phyloP scores from a whole-genome alignment of 2,888 invertebrate genomes.

The Metallyticus violacea region DNA sequence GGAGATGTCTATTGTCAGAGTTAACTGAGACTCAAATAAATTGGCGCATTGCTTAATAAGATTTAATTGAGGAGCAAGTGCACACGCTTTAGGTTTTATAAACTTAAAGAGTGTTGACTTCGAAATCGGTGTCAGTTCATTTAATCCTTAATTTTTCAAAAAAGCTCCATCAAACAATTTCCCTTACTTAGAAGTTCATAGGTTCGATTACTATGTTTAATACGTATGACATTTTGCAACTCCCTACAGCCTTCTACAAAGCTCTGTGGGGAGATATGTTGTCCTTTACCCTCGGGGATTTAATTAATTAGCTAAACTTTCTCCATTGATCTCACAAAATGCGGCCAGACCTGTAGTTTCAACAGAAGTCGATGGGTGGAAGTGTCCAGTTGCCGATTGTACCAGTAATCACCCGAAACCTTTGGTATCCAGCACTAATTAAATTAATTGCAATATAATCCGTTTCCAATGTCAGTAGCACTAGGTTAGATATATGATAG shows the following conservation, averaged over 20 bases:
- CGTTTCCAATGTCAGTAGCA: not conserved
- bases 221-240: too few relatives aligned
- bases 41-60: too few relatives aligned
- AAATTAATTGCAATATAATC: not conserved
- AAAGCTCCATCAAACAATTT: too few relatives aligned
- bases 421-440: not conserved
- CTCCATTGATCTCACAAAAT: not conserved
- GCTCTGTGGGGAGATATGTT: not conserved
- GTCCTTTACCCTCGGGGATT: not conserved
- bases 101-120: too few relatives aligned
- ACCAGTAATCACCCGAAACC: not conserved
- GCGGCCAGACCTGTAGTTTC: not conserved
- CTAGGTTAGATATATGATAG: not conserved
- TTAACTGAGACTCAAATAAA: too few relatives aligned
- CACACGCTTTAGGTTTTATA: too few relatives aligned
- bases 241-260: not conserved
- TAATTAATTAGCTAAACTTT: not conserved
- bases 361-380: not conserved
- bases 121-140: too few relatives aligned
- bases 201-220: too few relatives aligned
- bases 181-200: too few relatives aligned
- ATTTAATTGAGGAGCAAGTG: too few relatives aligned
- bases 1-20: too few relatives aligned
- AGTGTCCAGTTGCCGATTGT: not conserved
- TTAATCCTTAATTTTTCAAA: too few relatives aligned